Evolutionary conservation across 2,888 invertebrate species (phyloP).

Genomic region (Drosophila anceps): DNA sequence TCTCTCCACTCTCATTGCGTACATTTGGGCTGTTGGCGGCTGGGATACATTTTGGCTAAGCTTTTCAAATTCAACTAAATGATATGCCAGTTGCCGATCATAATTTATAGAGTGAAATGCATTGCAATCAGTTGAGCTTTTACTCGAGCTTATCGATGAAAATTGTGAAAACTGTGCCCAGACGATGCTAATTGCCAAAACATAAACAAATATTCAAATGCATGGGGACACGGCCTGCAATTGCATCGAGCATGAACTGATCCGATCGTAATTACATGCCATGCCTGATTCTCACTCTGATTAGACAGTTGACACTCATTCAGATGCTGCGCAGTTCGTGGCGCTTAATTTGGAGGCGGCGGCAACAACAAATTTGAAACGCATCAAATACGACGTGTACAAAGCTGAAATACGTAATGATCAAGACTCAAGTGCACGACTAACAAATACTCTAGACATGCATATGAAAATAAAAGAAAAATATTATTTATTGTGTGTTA

Average conservation of each 20-base stretch:
- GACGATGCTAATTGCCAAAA: constrained; percentile 67
- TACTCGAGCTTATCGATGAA: constrained; percentile 26
- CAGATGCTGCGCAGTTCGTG: constrained; percentile 49
- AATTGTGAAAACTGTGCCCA: constrained; percentile 38
- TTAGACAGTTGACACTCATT: constrained; percentile 33
- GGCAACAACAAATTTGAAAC: constrained; percentile 29
- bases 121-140: constrained; percentile 42
- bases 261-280: constrained; percentile 50
- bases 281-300: constrained; percentile 31
- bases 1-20: too few relatives aligned
- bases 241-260: constrained; percentile 58
- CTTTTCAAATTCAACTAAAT: constrained; percentile 50
- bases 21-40: constrained; percentile 52
- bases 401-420: not conserved
- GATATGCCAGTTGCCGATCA: constrained; percentile 20
- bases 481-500: too few relatives aligned
- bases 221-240: constrained; percentile 13
- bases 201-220: constrained; percentile 53
- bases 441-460: constrained; percentile 17
- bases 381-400: constrained; percentile 26
- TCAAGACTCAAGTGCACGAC: not conserved
- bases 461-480: not conserved
- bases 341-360: constrained; percentile 40
- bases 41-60: constrained; percentile 59
- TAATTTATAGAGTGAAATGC: constrained; percentile 61